Percentiles rank a stretch among this genome's conserved stretches.
Evolutionary conservation across 2,888 invertebrate genomes (phyloP).

Genomic region (Drosophila meridiana): DNA sequence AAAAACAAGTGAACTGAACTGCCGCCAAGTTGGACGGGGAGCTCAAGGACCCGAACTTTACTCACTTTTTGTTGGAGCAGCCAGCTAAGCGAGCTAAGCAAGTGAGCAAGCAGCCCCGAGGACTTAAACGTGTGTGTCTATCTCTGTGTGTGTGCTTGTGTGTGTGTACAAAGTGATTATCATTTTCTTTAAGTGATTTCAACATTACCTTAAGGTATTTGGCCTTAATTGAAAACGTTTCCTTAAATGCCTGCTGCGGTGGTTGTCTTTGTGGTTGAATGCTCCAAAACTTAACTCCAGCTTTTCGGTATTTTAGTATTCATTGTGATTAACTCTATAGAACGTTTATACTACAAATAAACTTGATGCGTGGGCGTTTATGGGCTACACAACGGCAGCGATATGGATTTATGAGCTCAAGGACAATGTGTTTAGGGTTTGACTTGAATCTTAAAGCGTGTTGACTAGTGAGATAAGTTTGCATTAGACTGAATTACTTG

Average conservation of each 20-base stretch:
- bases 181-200: slow-evolving; percentile 81
- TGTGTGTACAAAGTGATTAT: slow-evolving; percentile 79
- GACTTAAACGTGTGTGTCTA: slow-evolving; percentile 51
- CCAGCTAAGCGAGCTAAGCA: slow-evolving; percentile 49
- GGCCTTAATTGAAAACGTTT: slow-evolving; percentile 73
- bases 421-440: slow-evolving; percentile 1
- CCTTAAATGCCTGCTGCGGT: slow-evolving; percentile 61
- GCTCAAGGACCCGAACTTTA: slow-evolving; percentile 31
- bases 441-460: not conserved
- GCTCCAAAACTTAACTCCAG: slow-evolving; percentile 39
- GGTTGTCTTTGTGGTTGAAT: slow-evolving; percentile 63
- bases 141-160: not conserved
- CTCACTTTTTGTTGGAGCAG: slow-evolving; percentile 21
- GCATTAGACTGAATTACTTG: not conserved
- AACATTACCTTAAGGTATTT: slow-evolving; percentile 76
- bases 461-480: not conserved
- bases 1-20: slow-evolving; percentile 64
- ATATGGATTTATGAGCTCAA: slow-evolving; percentile 19
- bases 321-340: slow-evolving; percentile 63
- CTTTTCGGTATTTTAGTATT: slow-evolving; percentile 17
- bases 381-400: not conserved
- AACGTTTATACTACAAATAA: slow-evolving; percentile 51
- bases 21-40: slow-evolving; percentile 25
- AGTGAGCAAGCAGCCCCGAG: slow-evolving; percentile 69
- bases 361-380: slow-evolving; percentile 20